Conservation (phyloP, 2,888 invertebrate genomes). For the Lasioglossum villosulum region DNA sequence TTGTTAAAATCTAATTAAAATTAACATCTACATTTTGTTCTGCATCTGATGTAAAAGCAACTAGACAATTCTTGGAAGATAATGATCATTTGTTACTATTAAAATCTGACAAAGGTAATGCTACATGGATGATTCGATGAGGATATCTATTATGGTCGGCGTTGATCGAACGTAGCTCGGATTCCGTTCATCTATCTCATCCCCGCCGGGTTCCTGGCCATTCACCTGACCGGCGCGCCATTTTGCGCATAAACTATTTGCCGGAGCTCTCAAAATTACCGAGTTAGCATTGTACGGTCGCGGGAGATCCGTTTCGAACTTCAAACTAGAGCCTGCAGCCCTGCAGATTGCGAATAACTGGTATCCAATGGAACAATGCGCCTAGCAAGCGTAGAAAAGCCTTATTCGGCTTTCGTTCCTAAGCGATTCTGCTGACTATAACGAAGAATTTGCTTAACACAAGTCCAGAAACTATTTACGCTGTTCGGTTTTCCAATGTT, state of each 20-base stretch:
- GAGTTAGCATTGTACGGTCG: constrained; percentile 68
- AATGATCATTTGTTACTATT: too few species aligned
- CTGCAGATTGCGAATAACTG: constrained; percentile 66
- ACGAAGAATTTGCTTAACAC: constrained; percentile 47
- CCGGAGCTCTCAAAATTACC: constrained; percentile 73
- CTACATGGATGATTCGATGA: constrained; percentile 46
- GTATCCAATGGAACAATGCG: constrained; percentile 64
- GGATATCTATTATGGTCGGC: constrained; percentile 25
- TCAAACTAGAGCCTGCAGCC: constrained; percentile 63
- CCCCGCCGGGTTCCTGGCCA: constrained; percentile 33
- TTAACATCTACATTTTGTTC: too few species aligned
- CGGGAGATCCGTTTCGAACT: constrained; percentile 64
- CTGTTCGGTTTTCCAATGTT: neutral
- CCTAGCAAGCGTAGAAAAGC: constrained; percentile 61
- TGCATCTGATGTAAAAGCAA: too few species aligned
- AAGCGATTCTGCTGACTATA: constrained; percentile 47
- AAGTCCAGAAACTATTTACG: neutral
- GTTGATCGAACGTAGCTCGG: constrained; percentile 44
- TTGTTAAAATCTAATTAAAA: too few species aligned
- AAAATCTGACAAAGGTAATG: too few species aligned
- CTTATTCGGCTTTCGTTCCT: constrained; percentile 41
- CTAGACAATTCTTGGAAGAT: too few species aligned
- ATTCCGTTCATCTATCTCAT: constrained; percentile 61
- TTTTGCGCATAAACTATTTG: constrained; percentile 72
- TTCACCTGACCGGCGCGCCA: constrained; percentile 45